phyloP scores from a whole-genome alignment of 2,113 vertebrate genomes.

The Nerophis lumbriciformis region DNA sequence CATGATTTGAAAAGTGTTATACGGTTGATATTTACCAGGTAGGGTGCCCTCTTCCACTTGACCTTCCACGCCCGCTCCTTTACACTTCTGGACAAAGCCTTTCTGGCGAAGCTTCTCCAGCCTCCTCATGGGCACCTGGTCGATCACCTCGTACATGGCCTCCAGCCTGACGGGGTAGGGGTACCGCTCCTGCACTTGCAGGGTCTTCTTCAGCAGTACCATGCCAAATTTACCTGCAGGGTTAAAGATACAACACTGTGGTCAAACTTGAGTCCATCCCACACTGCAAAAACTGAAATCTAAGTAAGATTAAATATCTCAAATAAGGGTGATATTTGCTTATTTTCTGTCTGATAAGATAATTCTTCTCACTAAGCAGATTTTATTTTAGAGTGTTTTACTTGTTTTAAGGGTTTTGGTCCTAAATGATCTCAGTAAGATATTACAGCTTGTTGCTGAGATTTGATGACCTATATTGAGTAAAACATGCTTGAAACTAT shows the following conservation, averaged over 20 bases:
- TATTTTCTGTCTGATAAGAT: no score
- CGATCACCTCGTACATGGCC: constrained; percentile 93
- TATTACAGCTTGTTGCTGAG: no score
- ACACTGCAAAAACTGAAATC: no score
- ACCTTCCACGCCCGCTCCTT: constrained; percentile 87
- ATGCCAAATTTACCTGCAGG: constrained; percentile 84
- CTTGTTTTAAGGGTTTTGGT: no score
- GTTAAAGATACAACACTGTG: background rate
- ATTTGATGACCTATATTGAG: no score
- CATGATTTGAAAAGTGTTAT: background rate
- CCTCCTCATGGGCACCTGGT: constrained; percentile 86
- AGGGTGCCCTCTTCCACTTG: constrained; percentile 76
- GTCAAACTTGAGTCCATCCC: no score
- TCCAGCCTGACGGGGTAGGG: constrained; percentile 95
- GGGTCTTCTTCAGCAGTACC: constrained; percentile 92
- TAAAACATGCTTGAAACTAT: no score
- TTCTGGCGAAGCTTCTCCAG: constrained; percentile 92
- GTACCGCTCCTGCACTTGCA: constrained; percentile 93
- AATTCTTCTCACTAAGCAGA: no score
- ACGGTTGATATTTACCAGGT: constrained; percentile 34
- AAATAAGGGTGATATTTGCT: no score
- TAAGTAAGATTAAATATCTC: no score
- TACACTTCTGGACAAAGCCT: constrained; percentile 92
- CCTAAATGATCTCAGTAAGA: no score
- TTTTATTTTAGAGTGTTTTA: no score